Evolutionary conservation across 2,888 invertebrate species (phyloP).

Genomic region (Lycocerus yunnanus): DNA sequence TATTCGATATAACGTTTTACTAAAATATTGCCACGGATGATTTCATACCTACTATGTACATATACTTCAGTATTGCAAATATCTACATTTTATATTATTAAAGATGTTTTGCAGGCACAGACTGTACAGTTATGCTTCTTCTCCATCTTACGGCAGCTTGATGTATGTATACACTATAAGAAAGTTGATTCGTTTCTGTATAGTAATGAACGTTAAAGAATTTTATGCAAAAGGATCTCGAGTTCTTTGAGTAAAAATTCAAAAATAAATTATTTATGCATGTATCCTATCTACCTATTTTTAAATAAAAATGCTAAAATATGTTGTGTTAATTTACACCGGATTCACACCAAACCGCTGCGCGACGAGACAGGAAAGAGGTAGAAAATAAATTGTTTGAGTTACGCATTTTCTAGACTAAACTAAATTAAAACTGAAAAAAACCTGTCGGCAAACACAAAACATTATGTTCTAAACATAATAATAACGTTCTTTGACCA

Average conservation of each 20-base stretch:
- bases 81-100: neutral
- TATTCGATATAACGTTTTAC: neutral
- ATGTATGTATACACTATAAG: neutral
- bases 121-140: neutral
- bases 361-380: neutral
- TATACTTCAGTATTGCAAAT: too few species aligned
- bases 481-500: neutral
- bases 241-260: neutral
- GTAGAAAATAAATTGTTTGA: neutral
- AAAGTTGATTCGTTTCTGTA: neutral
- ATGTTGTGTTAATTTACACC: neutral
- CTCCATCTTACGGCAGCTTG: neutral
- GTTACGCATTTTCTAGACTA: neutral
- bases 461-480: neutral
- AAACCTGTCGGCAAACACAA: neutral
- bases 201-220: neutral
- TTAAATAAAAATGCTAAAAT: neutral
- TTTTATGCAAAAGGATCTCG: neutral
- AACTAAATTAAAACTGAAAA: neutral
- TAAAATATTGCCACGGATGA: too few species aligned
- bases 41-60: too few species aligned
- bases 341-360: neutral
- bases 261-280: neutral
- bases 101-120: neutral
- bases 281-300: neutral